Percentiles rank a stretch among this genome's conserved stretches.
Conservation (phyloP, 2,113 vertebrate genomes). For the Morone chrysops region DNA sequence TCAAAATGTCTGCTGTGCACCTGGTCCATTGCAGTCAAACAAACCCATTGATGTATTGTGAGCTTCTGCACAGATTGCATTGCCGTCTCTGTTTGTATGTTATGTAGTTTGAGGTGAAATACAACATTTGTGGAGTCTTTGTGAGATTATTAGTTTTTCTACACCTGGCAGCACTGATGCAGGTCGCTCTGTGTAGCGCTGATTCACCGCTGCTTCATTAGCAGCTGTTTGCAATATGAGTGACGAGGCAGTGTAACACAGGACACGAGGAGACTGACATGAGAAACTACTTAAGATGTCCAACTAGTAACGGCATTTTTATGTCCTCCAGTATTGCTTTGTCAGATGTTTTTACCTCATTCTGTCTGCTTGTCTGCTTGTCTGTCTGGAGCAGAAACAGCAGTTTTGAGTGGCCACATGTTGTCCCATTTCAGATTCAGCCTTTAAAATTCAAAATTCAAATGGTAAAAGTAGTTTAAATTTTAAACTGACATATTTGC, state of each 20-base stretch:
- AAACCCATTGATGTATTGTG: too few relatives aligned
- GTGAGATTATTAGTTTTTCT: background rate
- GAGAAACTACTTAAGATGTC: conserved; percentile 10
- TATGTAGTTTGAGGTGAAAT: background rate
- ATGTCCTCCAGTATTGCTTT: background rate
- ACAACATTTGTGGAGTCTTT: background rate
- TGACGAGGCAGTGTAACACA: background rate
- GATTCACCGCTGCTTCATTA: conserved; percentile 3
- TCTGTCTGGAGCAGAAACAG: background rate
- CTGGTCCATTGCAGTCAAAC: background rate
- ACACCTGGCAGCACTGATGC: background rate
- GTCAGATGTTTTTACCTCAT: conserved; percentile 8
- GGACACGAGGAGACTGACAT: conserved; percentile 2
- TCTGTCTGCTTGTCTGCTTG: background rate
- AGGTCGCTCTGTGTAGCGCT: background rate
- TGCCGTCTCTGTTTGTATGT: background rate
- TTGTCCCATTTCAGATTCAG: background rate
- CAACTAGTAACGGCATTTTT: background rate
- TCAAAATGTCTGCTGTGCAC: too few relatives aligned
- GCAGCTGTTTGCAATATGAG: conserved; percentile 7
- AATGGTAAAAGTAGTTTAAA: background rate
- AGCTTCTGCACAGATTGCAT: background rate
- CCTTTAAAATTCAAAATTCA: too few relatives aligned
- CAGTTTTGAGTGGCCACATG: background rate
- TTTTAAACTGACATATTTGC: background rate